Evolutionary conservation across 2,113 vertebrate species (phyloP).

Genomic region (Lophura nycthemera): DNA sequence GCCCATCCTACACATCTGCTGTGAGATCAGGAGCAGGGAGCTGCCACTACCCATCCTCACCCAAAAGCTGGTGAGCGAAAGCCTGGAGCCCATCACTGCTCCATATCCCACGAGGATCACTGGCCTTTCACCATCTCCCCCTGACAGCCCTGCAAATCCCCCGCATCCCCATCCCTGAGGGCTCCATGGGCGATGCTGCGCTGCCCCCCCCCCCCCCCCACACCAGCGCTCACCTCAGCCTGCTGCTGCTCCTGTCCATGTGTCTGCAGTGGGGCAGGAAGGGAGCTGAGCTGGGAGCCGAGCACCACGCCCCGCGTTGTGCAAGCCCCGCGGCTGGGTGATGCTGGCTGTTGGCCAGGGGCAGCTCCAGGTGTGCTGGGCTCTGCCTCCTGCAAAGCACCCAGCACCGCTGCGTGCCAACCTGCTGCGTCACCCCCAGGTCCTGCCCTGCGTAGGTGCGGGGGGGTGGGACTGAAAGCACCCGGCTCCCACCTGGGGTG

Average conservation of each 20-base stretch:
- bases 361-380: background rate
- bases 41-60: background rate
- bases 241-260: background rate
- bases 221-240: background rate
- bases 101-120: too few relatives aligned
- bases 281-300: accelerated
- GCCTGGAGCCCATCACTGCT: background rate
- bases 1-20: background rate
- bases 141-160: background rate
- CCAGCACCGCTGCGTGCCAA: background rate
- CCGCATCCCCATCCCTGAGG: background rate
- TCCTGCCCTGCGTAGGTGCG: slow-evolving; percentile 47
- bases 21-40: background rate
- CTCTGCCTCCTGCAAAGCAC: background rate
- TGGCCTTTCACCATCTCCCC: accelerated
- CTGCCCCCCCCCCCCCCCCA: background rate
- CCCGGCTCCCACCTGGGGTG: background rate
- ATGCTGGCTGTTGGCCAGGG: background rate
- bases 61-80: accelerated
- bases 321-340: background rate
- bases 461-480: background rate
- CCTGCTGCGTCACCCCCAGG: background rate
- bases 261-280: accelerated
- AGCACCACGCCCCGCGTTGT: accelerated
- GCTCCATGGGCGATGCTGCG: accelerated